These are phyloP conservation scores for Lucinisca nassula DNA, from an alignment of 2,888 invertebrate genomes.

Conservation along the genomic window DNA sequence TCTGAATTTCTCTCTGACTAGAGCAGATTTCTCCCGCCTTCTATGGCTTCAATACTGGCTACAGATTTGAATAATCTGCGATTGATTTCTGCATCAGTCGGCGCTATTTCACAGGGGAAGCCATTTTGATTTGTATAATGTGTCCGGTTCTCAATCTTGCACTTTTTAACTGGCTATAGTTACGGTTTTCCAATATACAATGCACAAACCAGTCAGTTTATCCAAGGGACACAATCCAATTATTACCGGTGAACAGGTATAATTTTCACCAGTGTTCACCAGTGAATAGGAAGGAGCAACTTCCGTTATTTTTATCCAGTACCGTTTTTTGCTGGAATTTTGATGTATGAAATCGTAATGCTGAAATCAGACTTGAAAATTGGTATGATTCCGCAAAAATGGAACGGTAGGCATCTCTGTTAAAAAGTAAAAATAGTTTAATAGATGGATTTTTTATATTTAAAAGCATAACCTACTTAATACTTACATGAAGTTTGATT, in stretches of 20 bases:
- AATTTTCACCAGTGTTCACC: too few relatives aligned
- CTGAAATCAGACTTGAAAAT: background rate
- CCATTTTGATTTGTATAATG: background rate
- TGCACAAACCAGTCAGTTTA: too few relatives aligned
- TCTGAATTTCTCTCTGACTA: too few relatives aligned
- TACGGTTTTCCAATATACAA: too few relatives aligned
- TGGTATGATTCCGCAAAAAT: background rate
- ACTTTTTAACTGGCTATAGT: background rate
- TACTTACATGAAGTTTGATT: conserved; percentile 78
- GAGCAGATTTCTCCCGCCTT: background rate
- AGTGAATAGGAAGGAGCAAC: too few relatives aligned
- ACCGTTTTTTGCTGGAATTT: background rate
- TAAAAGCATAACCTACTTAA: too few relatives aligned
- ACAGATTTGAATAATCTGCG: too few relatives aligned
- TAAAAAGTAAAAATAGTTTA: too few relatives aligned
- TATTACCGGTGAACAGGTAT: too few relatives aligned
- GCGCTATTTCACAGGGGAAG: background rate
- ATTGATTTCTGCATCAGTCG: background rate
- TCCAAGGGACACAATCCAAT: too few relatives aligned
- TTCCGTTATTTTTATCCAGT: background rate
- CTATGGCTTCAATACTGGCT: background rate
- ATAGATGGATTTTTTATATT: too few relatives aligned
- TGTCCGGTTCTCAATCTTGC: background rate
- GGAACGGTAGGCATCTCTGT: too few relatives aligned
- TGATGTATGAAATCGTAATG: background rate